Evolutionary conservation across 2,888 invertebrate genomes (phyloP).

Genomic region (Tromatobia lineatoria): DNA sequence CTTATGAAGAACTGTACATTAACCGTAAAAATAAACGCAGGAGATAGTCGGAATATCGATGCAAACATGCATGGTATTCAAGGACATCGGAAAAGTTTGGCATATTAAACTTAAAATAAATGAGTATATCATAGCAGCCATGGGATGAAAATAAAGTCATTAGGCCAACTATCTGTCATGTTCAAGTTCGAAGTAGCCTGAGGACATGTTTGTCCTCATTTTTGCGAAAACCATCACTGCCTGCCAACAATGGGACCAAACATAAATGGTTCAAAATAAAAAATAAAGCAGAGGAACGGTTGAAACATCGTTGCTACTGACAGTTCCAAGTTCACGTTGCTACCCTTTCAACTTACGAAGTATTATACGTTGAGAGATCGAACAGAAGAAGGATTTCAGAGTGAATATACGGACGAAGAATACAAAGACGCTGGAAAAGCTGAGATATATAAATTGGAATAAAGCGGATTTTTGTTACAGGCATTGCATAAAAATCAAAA

Average conservation of each 20-base stretch:
- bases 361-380: not conserved
- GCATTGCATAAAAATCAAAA: not conserved
- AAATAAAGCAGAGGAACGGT: not conserved
- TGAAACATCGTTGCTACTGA: not conserved
- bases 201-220: not conserved
- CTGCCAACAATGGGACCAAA: too few species aligned
- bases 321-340: not conserved
- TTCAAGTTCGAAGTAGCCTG: not conserved
- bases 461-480: not conserved
- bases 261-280: too few species aligned
- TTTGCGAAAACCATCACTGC: slow-evolving; percentile 74
- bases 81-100: not conserved
- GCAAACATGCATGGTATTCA: not conserved
- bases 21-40: not conserved
- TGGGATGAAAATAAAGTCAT: not conserved
- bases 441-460: not conserved
- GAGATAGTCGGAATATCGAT: not conserved
- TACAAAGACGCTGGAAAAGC: not conserved
- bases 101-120: not conserved
- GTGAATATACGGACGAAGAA: not conserved
- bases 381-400: not conserved
- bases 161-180: not conserved
- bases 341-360: not conserved
- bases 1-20: not conserved
- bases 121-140: not conserved